These are phyloP conservation scores for Drosophila sp. DNA, from an alignment of 1,140 invertebrate genomes.

Conservation along the genomic window DNA sequence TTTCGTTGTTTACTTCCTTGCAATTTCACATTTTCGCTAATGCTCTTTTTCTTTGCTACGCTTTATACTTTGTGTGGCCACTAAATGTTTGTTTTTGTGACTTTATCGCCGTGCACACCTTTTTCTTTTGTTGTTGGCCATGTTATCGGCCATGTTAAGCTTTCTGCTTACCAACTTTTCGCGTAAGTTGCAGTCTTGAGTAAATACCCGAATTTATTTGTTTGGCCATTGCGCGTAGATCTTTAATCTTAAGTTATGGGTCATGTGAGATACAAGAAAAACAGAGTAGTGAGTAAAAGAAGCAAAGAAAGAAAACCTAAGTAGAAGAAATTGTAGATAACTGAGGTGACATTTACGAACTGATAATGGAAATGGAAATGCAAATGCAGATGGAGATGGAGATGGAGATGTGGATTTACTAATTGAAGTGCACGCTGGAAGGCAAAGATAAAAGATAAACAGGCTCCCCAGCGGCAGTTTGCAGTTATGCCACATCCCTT, in stretches of 20 bases:
- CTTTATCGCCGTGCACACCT: constrained; percentile 49
- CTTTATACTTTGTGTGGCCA: constrained; percentile 21
- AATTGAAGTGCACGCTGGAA: constrained; percentile 31
- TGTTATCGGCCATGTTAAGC: constrained; percentile 32
- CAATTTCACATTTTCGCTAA: constrained; percentile 39
- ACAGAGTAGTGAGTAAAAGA: neutral
- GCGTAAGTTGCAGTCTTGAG: constrained; percentile 56
- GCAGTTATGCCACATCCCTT: neutral
- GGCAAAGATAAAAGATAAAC: constrained; percentile 32
- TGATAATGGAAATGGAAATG: neutral
- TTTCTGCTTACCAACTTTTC: constrained; percentile 53
- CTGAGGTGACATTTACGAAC: neutral
- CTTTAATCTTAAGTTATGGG: constrained; percentile 29
- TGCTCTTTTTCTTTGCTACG: constrained; percentile 20
- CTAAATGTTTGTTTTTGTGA: constrained; percentile 37
- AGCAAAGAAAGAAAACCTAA: neutral
- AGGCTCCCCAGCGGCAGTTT: constrained; percentile 22
- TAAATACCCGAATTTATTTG: constrained; percentile 67
- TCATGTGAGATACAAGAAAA: neutral
- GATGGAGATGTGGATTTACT: constrained; percentile 12
- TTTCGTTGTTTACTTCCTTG: constrained; percentile 25
- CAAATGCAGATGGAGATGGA: no score
- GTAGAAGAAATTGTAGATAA: neutral
- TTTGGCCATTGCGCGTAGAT: constrained; percentile 32
- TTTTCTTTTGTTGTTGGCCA: constrained; percentile 13